These are phyloP conservation scores for Collichthys lucidus DNA, from an alignment of 2,113 vertebrate species.

Conservation along the genomic window DNA sequence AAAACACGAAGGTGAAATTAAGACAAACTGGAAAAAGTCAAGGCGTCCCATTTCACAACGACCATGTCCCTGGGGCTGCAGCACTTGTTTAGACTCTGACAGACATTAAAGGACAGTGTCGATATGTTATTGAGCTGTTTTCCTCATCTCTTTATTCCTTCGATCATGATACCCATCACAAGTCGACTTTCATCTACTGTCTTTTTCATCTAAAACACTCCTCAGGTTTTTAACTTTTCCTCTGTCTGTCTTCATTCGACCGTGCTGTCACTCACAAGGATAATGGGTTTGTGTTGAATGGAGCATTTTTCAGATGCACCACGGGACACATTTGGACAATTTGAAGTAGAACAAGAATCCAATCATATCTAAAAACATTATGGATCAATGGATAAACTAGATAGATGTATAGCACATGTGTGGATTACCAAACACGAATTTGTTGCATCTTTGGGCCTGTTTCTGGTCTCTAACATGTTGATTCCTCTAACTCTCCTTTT, in stretches of 20 bases:
- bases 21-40: conserved; percentile 49
- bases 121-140: conserved; percentile 68
- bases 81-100: conserved; percentile 52
- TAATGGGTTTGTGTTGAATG: not conserved
- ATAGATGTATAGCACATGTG: not conserved
- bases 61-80: conserved; percentile 15
- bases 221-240: conserved; percentile 2
- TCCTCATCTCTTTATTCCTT: conserved; percentile 55
- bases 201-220: conserved; percentile 18
- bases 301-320: not conserved
- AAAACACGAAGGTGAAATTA: conserved; percentile 17
- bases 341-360: not conserved
- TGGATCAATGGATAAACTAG: not conserved
- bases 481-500: not conserved
- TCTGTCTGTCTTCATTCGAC: not conserved
- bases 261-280: conserved; percentile 3
- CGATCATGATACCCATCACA: conserved; percentile 28
- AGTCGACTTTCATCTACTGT: conserved; percentile 19
- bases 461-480: not conserved
- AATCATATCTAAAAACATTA: not conserved
- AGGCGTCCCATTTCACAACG: conserved; percentile 33
- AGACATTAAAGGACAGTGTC: conserved; percentile 47
- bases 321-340: not conserved
- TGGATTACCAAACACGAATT: not conserved
- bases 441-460: not conserved